A percentile compares a stretch with the other conserved stretches of the same genome.
Conservation (phyloP, 2,888 invertebrate species). For the Temnothorax rugatulus region DNA sequence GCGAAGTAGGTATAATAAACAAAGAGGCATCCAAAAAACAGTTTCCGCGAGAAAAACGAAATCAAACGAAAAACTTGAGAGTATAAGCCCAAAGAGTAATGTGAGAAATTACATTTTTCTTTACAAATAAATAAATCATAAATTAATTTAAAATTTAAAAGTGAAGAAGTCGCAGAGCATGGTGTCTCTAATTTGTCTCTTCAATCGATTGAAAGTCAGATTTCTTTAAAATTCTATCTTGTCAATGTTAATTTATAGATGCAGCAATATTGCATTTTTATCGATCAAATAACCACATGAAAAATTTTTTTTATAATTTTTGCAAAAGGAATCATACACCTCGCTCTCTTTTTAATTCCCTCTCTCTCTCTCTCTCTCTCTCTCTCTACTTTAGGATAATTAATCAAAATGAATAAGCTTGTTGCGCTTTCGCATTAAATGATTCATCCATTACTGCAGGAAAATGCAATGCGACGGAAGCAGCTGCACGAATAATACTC, state of each 20-base stretch:
- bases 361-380: background rate
- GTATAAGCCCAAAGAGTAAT: background rate
- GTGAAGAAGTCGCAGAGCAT: background rate
- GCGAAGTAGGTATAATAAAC: background rate
- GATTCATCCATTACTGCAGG: constrained; percentile 30
- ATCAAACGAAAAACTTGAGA: background rate
- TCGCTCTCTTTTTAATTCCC: background rate
- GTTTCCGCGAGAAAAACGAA: background rate
- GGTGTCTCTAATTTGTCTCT: background rate
- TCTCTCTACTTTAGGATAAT: background rate
- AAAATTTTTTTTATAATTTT: background rate
- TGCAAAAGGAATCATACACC: background rate
- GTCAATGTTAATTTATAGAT: background rate
- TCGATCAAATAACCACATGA: background rate
- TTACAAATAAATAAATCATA: background rate
- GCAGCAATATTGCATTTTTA: background rate
- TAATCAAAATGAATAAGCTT: constrained; percentile 36
- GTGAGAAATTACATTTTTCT: background rate
- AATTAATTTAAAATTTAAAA: background rate
- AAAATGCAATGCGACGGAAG: constrained; percentile 16
- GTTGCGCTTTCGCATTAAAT: constrained; percentile 9
- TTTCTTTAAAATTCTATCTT: background rate
- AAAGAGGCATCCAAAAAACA: background rate
- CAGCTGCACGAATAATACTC: constrained; percentile 38
- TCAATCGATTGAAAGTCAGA: background rate